Evolutionary conservation across 2,797 vertebrate species (phyloP), one percentile per base, ranked within the genome.

Genomic region (Emys orbicularis): DNA sequence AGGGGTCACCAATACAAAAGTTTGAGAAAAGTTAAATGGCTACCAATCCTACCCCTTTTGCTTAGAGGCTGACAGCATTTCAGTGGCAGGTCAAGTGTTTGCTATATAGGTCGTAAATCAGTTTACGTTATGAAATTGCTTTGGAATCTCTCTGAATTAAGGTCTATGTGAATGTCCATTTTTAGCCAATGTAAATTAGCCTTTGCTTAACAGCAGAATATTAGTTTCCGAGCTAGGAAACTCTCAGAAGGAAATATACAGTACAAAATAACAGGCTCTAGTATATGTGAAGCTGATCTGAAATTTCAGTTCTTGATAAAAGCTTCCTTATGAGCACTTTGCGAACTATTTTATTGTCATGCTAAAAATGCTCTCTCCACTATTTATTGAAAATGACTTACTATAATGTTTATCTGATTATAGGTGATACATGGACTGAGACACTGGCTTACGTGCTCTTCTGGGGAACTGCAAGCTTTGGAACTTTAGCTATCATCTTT

Each of bases 341-440:
- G 50, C 37, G 13, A 13, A 92, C 37, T 84, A 50, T 8, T 82
- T 82, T 89, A 13, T 6, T 54, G 41, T 68, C 49, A 3, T 81
- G 34, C 34, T 37, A 59, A 49, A 21, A 13, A 37, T 76, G 41
- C 37, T 12, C 37, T 65, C 23, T 41, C 23, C 27, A 47, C 19
- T 68, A 4, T 2, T 84, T 19, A 27, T 4, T 81, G 5, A 56
- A 92, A 68, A 41, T 44, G 37, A 50, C 23, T 12, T 95, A 74
- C 79, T 91, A 1, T 61, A 81, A 77, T 37, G 2, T 93, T 80
- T 93, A 9, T 95, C 76, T 97, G 79, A 50, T 25, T 90, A 76
- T 98, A 99, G 99, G 99, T 93, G 99, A 99, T 93, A 99, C 99
- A 0, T 99, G 99, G 99, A 99, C 99, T 15, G 99, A 99, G 98